Base-by-base conservation (phyloP, 2,797 vertebrate genomes). In the Buceros bicornis region DNA sequence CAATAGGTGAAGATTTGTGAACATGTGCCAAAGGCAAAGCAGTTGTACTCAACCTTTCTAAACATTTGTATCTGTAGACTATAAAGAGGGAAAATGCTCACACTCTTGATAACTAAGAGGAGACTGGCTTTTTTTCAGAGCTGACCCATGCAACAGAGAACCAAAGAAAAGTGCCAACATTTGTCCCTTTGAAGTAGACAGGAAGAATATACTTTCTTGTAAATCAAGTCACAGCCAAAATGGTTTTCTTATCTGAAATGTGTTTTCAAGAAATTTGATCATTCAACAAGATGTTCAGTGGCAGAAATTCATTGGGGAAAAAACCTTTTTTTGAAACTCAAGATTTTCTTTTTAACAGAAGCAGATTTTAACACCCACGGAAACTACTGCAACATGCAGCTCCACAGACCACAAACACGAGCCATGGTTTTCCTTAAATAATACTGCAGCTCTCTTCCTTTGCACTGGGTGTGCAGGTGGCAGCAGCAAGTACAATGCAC, bases 301-400 rank as follows among this genome's bases (percentile, higher is more conserved):
- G 25, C 22, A 77, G 51, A 77, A 93, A 76, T 35, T 29, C 2
- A 71, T 5, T n/a, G 35, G n/a, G n/a, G 10, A 16, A 79, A 37
- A 53, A 4, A 0, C 2, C 5, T 1, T 6, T 2, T 35, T 61
- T 24, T 24, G 4, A 78, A 74, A 66, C 12, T 35, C 9, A 13
- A 9, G 0, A 43, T 58, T 78, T 74, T 56, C 12, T 48, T 84
- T 50, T 15, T 60, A 71, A 47, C 5, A 51, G 33, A 60, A 85
- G 29, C 8, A 33, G 29, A 20, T 70, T 88, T 47, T 62, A 56
- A 45, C 14, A 25, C 3, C 20, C 13, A 28, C 0, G 2, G 67
- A n/a, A 90, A 42, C 6, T 50, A 67, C 40, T 37, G 66, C 65
- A 57, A 54, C 8, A 6, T 2, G 11, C 18, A 64, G n/a, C 29